phyloP scores from a whole-genome alignment of 2,797 vertebrate genomes.

The Falco biarmicus region DNA sequence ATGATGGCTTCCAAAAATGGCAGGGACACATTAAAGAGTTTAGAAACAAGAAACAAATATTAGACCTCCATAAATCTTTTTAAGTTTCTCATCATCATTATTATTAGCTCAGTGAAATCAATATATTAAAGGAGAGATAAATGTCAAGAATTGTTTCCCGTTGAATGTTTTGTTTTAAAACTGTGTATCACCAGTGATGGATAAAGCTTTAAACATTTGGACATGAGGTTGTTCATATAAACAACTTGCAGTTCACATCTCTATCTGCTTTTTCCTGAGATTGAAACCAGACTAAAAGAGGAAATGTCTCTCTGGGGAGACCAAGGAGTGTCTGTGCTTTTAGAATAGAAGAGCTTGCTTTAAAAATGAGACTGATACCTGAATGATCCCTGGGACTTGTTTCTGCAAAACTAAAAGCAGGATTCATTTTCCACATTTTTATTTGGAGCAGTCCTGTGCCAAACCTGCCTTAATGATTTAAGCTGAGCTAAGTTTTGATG shows the following conservation, averaged over 20 bases:
- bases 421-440: slow-evolving; percentile 14
- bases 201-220: neutral
- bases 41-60: neutral
- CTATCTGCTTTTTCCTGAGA: neutral
- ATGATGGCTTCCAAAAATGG: neutral
- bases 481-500: slow-evolving; percentile 12
- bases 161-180: neutral
- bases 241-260: neutral
- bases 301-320: neutral
- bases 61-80: neutral
- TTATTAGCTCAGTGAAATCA: neutral
- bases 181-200: neutral
- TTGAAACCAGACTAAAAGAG: neutral
- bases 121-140: neutral
- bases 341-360: neutral
- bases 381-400: neutral
- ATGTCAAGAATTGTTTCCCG: neutral
- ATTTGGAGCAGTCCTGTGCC: neutral
- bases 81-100: neutral
- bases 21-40: neutral
- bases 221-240: neutral
- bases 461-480: slow-evolving; percentile 7
- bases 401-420: slow-evolving; percentile 29
- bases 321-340: neutral
- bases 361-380: neutral